These are phyloP conservation scores for Seriola rivoliana DNA, from an alignment of 2,113 vertebrate species.

Conservation along the genomic window DNA sequence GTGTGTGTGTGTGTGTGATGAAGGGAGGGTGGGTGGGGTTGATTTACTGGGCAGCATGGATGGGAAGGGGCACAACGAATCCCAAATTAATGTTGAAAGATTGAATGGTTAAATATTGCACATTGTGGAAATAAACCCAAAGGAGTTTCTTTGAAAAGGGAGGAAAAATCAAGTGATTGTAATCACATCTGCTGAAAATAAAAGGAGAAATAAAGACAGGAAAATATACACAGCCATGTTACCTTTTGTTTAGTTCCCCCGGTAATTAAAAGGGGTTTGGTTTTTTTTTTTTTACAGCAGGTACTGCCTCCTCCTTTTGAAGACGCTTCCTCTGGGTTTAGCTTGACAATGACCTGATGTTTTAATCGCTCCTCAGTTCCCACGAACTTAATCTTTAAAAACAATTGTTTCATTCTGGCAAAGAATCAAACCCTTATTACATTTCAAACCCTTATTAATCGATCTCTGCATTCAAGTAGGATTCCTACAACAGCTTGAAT, in stretches of 20 bases:
- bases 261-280: constrained; percentile 2
- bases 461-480: constrained; percentile 15
- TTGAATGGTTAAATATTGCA: constrained; percentile 76
- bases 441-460: constrained; percentile 22
- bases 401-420: constrained; percentile 22
- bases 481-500: constrained; percentile 14
- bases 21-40: constrained; percentile 28
- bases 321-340: constrained; percentile 40
- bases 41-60: constrained; percentile 39
- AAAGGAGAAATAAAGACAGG: constrained; percentile 27
- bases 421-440: constrained; percentile 12
- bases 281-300: background rate
- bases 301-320: background rate
- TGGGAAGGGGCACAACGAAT: constrained; percentile 40
- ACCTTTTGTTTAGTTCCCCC: constrained; percentile 40
- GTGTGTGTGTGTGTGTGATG: constrained; percentile 16
- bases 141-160: constrained; percentile 54
- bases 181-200: constrained; percentile 51
- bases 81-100: constrained; percentile 79
- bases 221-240: constrained; percentile 19
- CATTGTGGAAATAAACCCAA: constrained; percentile 68
- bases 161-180: constrained; percentile 38
- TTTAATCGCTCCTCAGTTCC: constrained; percentile 29
- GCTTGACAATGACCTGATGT: constrained; percentile 33
- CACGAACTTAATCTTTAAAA: constrained; percentile 35